phyloP scores from a whole-genome alignment of 1,140 invertebrate genomes.

The Calliphora vicina region DNA sequence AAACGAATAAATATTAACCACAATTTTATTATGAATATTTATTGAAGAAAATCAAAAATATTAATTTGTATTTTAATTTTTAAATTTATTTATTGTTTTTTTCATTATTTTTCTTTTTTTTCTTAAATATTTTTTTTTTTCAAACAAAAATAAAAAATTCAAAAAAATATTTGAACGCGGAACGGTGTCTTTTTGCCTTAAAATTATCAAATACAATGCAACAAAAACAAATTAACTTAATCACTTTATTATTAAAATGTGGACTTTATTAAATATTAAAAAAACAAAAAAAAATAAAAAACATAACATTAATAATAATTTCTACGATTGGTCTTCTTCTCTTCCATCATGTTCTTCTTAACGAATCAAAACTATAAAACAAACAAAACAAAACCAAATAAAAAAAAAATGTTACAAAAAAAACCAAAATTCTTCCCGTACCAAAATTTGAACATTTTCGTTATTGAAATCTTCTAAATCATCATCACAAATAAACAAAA shows the following conservation, averaged over 20 bases:
- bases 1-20: neutral
- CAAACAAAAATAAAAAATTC: neutral
- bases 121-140: neutral
- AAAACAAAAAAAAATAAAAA: neutral
- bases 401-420: neutral
- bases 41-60: no score
- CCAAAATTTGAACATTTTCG: constrained; percentile 1
- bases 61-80: neutral
- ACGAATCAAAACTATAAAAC: neutral
- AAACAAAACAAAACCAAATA: constrained; percentile 5
- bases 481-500: constrained; percentile 36
- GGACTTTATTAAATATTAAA: neutral
- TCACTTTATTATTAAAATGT: neutral
- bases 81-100: neutral
- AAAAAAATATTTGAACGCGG: neutral
- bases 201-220: neutral
- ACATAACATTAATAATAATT: constrained; percentile 3
- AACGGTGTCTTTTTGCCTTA: neutral
- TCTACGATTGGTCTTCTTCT: constrained; percentile 31
- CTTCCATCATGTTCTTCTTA: constrained; percentile 20
- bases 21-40: no score
- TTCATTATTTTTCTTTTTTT: neutral
- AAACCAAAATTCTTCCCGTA: neutral
- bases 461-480: constrained; percentile 4
- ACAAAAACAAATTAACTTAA: neutral